Evolutionary conservation across 2,888 invertebrate genomes (phyloP).

Genomic region (Chrysomela aeneicollis): DNA sequence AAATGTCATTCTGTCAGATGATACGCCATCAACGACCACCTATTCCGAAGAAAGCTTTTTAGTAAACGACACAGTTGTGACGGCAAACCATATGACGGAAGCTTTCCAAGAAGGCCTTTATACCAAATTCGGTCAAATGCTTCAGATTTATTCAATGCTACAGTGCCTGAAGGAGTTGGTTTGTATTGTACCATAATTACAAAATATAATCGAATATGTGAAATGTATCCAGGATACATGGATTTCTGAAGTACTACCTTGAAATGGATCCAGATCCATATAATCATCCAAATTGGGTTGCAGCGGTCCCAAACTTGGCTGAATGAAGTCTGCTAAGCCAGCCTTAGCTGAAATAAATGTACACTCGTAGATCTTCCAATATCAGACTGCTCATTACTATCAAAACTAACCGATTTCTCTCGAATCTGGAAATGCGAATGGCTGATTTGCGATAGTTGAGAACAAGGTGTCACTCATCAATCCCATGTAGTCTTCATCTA

Average conservation of each 20-base stretch:
- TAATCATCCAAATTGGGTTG: slow-evolving; percentile 97
- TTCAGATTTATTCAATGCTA: no score
- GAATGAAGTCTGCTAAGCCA: slow-evolving; percentile 94
- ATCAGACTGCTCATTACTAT: neutral
- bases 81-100: no score
- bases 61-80: no score
- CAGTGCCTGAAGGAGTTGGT: no score
- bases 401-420: slow-evolving; percentile 84
- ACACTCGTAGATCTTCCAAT: neutral
- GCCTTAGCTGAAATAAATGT: slow-evolving; percentile 72
- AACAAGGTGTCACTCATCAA: slow-evolving; percentile 91
- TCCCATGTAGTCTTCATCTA: slow-evolving; percentile 86
- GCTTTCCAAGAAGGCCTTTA: no score
- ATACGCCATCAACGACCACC: no score
- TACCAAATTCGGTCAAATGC: no score
- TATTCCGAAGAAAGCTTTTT: no score
- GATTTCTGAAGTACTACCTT: slow-evolving; percentile 42
- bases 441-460: slow-evolving; percentile 86
- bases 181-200: no score
- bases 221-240: neutral
- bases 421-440: slow-evolving; percentile 96
- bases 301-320: slow-evolving; percentile 95
- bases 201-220: no score
- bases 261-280: slow-evolving; percentile 82
- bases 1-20: no score